Evolutionary conservation across 2,888 invertebrate genomes (phyloP).

Genomic region (Yponomeuta evonymella): DNA sequence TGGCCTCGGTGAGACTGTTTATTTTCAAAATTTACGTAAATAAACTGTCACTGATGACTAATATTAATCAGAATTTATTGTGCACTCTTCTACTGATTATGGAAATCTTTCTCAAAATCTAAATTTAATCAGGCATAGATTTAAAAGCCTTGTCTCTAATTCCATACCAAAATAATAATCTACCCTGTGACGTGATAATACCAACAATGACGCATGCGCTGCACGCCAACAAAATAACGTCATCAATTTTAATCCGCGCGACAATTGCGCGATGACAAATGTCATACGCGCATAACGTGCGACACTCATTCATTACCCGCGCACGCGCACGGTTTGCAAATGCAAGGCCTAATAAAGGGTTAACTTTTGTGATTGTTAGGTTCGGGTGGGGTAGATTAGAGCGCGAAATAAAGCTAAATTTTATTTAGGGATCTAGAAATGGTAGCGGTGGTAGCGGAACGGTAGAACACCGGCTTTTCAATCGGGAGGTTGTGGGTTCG

Average conservation of each 20-base stretch:
- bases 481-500: too few relatives aligned
- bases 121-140: neutral
- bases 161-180: conserved; percentile 45
- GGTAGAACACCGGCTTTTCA: too few relatives aligned
- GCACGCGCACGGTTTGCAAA: conserved; percentile 52
- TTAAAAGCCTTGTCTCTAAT: conserved; percentile 25
- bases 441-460: too few relatives aligned
- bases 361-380: conserved; percentile 53
- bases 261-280: conserved; percentile 76
- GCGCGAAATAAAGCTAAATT: conserved; percentile 18
- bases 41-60: too few relatives aligned
- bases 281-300: conserved; percentile 47
- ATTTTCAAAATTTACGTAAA: too few relatives aligned
- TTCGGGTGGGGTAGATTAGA: conserved; percentile 47
- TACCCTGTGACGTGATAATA: conserved; percentile 23
- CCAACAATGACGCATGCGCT: conserved; percentile 54
- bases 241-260: conserved; percentile 75
- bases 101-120: too few relatives aligned
- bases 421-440: neutral
- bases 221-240: conserved; percentile 63
- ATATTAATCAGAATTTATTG: too few relatives aligned
- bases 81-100: too few relatives aligned
- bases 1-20: too few relatives aligned
- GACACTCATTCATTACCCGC: conserved; percentile 65
- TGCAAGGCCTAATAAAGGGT: conserved; percentile 68